A percentile compares a stretch with the other conserved stretches of the same genome.
phyloP scores from a whole-genome alignment of 1,140 invertebrate genomes.

The Lasaia peninsularis region DNA sequence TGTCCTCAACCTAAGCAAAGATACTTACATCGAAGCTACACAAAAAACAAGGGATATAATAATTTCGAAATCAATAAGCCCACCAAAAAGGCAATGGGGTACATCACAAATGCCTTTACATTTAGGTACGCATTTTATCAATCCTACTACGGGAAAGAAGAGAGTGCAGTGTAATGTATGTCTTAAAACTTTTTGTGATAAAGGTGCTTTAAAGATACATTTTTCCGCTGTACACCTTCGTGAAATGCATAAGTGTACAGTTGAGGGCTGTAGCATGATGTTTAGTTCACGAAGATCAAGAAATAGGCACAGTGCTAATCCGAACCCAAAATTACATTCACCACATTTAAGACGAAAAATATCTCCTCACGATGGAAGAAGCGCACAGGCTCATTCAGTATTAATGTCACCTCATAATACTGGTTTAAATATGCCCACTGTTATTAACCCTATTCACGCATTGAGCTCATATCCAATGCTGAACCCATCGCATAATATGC shows the following conservation, averaged over 20 bases:
- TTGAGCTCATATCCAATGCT: slow-evolving; percentile 87
- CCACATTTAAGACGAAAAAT: slow-evolving; percentile 95
- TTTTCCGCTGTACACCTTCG: slow-evolving; percentile 98
- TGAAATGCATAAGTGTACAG: slow-evolving; percentile 99
- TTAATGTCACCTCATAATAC: slow-evolving; percentile 85
- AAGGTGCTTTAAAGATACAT: slow-evolving; percentile 99
- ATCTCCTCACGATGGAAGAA: slow-evolving; percentile 94
- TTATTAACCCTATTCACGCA: slow-evolving; percentile 82
- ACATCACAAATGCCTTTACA: slow-evolving; percentile 88
- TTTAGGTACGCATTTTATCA: slow-evolving; percentile 92
- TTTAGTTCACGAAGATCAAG: slow-evolving; percentile 97
- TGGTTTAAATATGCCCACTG: slow-evolving; percentile 68
- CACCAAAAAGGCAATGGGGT: slow-evolving; percentile 94
- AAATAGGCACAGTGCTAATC: slow-evolving; percentile 98
- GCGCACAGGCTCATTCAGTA: slow-evolving; percentile 89
- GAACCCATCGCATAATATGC: slow-evolving; percentile 85
- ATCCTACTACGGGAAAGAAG: slow-evolving; percentile 95
- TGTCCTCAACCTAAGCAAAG: slow-evolving; percentile 84
- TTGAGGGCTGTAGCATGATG: slow-evolving; percentile 99
- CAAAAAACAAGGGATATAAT: slow-evolving; percentile 70
- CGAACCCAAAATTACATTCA: slow-evolving; percentile 98
- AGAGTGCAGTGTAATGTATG: slow-evolving; percentile 99
- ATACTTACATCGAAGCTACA: slow-evolving; percentile 64
- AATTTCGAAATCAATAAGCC: slow-evolving; percentile 88
- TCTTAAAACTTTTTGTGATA: slow-evolving; percentile 99